phyloP scores from a whole-genome alignment of 2,113 vertebrate species.

The Neopipo cinnamomea region DNA sequence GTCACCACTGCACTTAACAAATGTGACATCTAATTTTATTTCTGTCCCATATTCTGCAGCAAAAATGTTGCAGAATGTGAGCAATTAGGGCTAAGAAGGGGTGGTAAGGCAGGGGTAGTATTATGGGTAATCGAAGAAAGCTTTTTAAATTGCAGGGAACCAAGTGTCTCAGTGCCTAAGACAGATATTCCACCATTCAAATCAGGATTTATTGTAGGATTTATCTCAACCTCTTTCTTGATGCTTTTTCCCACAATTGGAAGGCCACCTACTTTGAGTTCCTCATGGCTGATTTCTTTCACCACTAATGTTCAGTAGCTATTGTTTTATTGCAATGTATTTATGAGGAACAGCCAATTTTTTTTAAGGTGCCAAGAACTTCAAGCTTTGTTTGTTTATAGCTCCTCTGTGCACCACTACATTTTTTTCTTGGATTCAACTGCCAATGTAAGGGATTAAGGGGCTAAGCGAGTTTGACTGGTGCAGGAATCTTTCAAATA shows the following conservation, averaged over 20 bases:
- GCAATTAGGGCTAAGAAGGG: background rate
- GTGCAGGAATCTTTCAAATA: constrained; percentile 70
- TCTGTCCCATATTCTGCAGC: background rate
- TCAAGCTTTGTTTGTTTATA: constrained; percentile 71
- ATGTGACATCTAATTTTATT: background rate
- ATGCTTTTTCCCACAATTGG: background rate
- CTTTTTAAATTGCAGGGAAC: background rate
- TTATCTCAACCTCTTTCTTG: background rate
- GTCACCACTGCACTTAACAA: background rate
- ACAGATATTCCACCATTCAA: background rate
- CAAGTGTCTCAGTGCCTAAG: background rate
- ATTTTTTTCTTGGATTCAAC: constrained; percentile 63
- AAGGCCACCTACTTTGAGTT: constrained; percentile 24
- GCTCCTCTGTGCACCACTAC: constrained; percentile 61
- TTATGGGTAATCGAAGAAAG: background rate
- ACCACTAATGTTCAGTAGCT: constrained; percentile 34
- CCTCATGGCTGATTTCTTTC: constrained; percentile 53
- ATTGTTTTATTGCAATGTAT: constrained; percentile 70
- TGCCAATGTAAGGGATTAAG: constrained; percentile 77
- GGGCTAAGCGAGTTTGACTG: constrained; percentile 73
- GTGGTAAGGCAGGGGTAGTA: background rate
- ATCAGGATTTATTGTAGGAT: background rate
- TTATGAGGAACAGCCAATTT: constrained; percentile 63
- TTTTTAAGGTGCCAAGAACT: constrained; percentile 49
- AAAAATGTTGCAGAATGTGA: background rate